Percentiles rank a stretch among this genome's conserved stretches.
Evolutionary conservation across 2,888 invertebrate genomes (phyloP).

Genomic region (Eristalis arbustorum): DNA sequence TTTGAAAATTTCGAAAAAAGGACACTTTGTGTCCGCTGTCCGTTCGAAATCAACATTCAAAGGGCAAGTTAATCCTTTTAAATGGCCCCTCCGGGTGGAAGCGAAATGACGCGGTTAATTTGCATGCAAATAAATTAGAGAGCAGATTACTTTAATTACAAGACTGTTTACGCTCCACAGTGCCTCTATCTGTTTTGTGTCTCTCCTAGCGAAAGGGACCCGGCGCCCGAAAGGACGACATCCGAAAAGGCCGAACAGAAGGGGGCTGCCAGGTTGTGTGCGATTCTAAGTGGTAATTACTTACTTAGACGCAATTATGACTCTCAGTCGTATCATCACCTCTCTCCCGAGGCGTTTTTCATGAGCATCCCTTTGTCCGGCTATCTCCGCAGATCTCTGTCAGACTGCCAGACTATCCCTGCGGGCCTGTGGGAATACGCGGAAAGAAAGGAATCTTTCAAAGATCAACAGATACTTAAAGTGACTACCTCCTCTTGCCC

Average conservation of each 20-base stretch:
- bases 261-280: not conserved
- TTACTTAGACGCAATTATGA: not conserved
- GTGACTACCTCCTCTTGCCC: not conserved
- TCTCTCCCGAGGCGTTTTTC: not conserved
- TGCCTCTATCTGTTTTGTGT: not conserved
- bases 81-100: slow-evolving; percentile 29
- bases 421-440: no score
- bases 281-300: not conserved
- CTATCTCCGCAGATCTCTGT: not conserved
- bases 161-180: slow-evolving; percentile 20
- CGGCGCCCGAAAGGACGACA: not conserved
- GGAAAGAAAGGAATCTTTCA: not conserved
- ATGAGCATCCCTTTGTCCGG: not conserved
- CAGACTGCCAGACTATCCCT: not conserved
- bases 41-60: slow-evolving; percentile 53
- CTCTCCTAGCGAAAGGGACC: not conserved
- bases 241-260: not conserved
- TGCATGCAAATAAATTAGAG: slow-evolving; percentile 62
- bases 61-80: slow-evolving; percentile 59
- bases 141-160: slow-evolving; percentile 60
- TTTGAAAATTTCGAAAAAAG: slow-evolving; percentile 17
- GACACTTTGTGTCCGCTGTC: slow-evolving; percentile 38
- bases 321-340: not conserved
- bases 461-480: not conserved
- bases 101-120: slow-evolving; percentile 60